Evolutionary conservation across 2,888 invertebrate species (phyloP), one percentile per base, ranked within the genome.

Genomic region (Philonicus albiceps): DNA sequence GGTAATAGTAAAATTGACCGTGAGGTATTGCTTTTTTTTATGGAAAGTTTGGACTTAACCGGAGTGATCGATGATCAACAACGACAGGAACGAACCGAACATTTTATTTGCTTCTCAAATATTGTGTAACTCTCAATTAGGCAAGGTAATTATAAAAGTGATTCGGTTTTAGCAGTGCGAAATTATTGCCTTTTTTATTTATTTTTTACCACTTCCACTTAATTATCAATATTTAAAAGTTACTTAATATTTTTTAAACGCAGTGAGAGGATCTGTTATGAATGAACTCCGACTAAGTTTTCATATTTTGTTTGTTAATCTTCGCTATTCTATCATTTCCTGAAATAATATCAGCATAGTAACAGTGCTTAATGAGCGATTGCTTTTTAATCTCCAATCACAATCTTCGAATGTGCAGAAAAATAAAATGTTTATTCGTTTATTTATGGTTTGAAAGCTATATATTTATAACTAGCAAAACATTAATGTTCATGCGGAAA

Each of bases 1-100:
- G 76, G 76, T 22, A 31, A 76, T 76, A 76, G 76, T 76, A 76
- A 76, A 76, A 76, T 76, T 76, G 76, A 76, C 76, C 76, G 40
- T 76, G 76, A 76, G 76, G 40, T 76, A 76, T 40, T 37, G 34
- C 40, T 76, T 76, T 76, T 64, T 64, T 76, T 64, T 64, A 64
- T 64, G 64, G 11, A 22, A 64, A 64, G 64, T 64, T 49, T 64
- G 13, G 64, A 64, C 64, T 22, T 22, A 64, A 64, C 27, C 11
- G 7, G 11, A 64, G 64, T 27, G 64, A 64, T 64, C 64, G 64
- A 64, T 64, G 64, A 64, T 11, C 64, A 27, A 19, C 64, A 64
- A 49, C 8, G 27, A 8, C 64, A 64, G 64, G 22, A 19, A 27
- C 2, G 3, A 64, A 49, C 22, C 27, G 64, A 64, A 11, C 64